Evolutionary conservation across 2,797 vertebrate genomes (phyloP).

Genomic region (Coregonus suidteri): DNA sequence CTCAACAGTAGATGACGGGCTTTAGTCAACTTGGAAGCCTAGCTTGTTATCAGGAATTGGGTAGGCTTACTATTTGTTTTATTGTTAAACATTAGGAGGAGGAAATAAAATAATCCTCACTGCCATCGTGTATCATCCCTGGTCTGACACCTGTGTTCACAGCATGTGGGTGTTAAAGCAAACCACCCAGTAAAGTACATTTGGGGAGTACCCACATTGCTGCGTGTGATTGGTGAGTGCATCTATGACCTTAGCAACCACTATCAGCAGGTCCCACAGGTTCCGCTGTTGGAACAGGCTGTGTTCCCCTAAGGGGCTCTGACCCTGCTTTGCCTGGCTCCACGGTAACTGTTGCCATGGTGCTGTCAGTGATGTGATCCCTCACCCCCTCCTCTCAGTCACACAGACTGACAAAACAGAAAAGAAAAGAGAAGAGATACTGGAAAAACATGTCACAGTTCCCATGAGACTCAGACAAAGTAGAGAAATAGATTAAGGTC

Average conservation of each 20-base stretch:
- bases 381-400: constrained; percentile 9
- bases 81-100: no score
- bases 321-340: constrained; percentile 5
- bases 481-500: not conserved
- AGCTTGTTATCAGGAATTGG: no score
- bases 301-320: constrained; percentile 5
- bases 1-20: no score
- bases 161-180: not conserved
- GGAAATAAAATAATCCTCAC: not conserved
- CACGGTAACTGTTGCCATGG: constrained; percentile 32
- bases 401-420: constrained; percentile 8
- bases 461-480: not conserved
- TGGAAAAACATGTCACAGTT: constrained; percentile 11
- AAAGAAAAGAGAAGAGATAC: constrained; percentile 7
- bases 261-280: constrained; percentile 5
- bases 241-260: constrained; percentile 19
- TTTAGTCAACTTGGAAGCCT: no score
- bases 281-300: constrained; percentile 7
- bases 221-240: constrained; percentile 1
- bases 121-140: not conserved
- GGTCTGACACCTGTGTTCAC: not conserved
- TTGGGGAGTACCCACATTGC: not conserved
- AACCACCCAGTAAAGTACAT: not conserved
- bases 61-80: no score
- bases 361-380: constrained; percentile 24